Percentiles rank a stretch among this genome's conserved stretches.
These are phyloP conservation scores for Agonum fuliginosum DNA, from an alignment of 2,888 invertebrate genomes.

Conservation along the genomic window DNA sequence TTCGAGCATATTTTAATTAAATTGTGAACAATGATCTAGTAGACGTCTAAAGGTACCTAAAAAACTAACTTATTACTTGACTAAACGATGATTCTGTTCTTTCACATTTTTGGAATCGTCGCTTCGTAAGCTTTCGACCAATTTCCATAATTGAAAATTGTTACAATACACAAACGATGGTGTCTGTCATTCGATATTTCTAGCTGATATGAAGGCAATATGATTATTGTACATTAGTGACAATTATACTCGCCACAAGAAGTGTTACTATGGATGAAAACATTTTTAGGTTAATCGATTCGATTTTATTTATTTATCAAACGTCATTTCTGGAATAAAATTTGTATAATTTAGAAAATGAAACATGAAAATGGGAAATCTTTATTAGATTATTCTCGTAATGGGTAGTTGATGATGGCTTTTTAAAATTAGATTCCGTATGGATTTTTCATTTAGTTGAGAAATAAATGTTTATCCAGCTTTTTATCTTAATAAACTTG, in stretches of 20 bases:
- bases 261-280: slow-evolving; percentile 27
- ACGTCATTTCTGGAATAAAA: slow-evolving; percentile 15
- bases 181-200: neutral
- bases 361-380: neutral
- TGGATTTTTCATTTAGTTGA: neutral
- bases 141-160: slow-evolving; percentile 58
- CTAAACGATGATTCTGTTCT: too few relatives aligned
- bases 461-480: too few relatives aligned
- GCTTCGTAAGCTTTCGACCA: neutral
- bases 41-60: too few relatives aligned
- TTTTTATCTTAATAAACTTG: too few relatives aligned
- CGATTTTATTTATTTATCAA: slow-evolving; percentile 30
- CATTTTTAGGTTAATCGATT: slow-evolving; percentile 13
- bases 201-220: slow-evolving; percentile 21
- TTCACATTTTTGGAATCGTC: neutral
- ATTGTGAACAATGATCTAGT: too few relatives aligned
- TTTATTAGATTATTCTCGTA: slow-evolving; percentile 4
- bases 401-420: neutral
- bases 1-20: too few relatives aligned
- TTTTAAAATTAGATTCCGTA: neutral
- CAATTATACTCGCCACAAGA: slow-evolving; percentile 49
- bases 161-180: slow-evolving; percentile 31
- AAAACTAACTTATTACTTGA: too few relatives aligned
- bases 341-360: neutral
- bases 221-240: slow-evolving; percentile 55